Conservation (phyloP, 2,888 invertebrate species). For the Dusona sp. region DNA sequence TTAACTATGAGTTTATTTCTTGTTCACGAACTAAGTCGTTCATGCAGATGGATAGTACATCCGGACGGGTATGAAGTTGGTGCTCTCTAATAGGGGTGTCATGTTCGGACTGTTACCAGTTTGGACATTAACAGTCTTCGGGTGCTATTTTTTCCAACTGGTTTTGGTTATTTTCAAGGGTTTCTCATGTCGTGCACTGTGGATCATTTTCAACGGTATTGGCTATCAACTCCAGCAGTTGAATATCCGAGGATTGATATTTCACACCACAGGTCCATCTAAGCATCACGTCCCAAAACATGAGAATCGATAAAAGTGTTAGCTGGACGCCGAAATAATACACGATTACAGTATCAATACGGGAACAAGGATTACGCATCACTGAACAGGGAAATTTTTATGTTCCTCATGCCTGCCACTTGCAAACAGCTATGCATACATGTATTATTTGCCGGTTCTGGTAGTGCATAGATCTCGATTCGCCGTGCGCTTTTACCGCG, state of each 20-base stretch:
- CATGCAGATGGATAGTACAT: conserved; percentile 44
- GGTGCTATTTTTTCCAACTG: neutral
- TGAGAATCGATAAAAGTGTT: conserved; percentile 15
- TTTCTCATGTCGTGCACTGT: neutral
- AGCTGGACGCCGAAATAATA: conserved; percentile 13
- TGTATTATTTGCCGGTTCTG: conserved; percentile 14
- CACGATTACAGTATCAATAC: conserved; percentile 15
- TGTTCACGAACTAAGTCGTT: conserved; percentile 37
- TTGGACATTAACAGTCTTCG: no score
- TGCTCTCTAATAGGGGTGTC: conserved; percentile 18
- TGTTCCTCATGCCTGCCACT: conserved; percentile 40
- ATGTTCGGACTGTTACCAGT: conserved; percentile 8
- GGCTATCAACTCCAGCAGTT: neutral
- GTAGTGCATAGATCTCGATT: conserved; percentile 57
- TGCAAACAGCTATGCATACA: conserved; percentile 33
- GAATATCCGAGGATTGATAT: neutral
- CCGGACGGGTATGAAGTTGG: conserved; percentile 51
- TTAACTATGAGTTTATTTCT: conserved; percentile 54
- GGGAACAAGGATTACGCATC: conserved; percentile 38
- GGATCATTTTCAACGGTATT: neutral
- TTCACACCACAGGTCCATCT: neutral
- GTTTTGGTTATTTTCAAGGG: neutral
- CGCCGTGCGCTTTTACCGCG: conserved; percentile 58
- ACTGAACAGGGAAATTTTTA: conserved; percentile 44
- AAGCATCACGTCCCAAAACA: neutral